Base-by-base conservation (phyloP, 2,888 invertebrate species). In the Xestia rhomboidea region DNA sequence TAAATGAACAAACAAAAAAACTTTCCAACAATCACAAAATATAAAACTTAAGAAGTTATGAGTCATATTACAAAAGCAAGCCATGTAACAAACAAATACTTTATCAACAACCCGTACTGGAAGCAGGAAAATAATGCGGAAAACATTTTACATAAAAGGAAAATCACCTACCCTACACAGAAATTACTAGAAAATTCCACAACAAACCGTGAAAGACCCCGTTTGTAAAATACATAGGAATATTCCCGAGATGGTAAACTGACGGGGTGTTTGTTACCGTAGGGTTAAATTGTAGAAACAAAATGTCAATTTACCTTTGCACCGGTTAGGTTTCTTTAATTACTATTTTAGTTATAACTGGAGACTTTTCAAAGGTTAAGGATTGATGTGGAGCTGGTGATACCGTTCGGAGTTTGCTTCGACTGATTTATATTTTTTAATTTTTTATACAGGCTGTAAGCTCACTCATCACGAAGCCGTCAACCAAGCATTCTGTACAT, bases 261-360 rank as follows among this genome's bases (percentile, higher is more conserved):
- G 57, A 69, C 67, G 75, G 15, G 49, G n/a, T 81, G 69, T 81
- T 82, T 77, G 34, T 72, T 69, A 34, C 57, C 34, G 63, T 60
- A 74, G 71, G 75, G 80, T 80, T 84, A 71, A 49, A 68, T 84
- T 88, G 86, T 87, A 74, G 34, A 72, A 83, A 83, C 85, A 88
- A 92, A 91, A 91, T 88, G 84, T 84, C 87, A 91, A 93, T 92
- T 92, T 89, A 87, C 87, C 72, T 46, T 51, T 76, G 81, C 66
- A 77, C 67, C 11, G 41, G 71, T 83, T 67, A 69, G 93, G 92
- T 88, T 93, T 92, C 93, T 87, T 92, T 91, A 93, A 93, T 93
- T 92, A 92, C 88, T 87, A 88, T 87, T 90, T 89, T 88, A 90
- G 88, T 89, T 87, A 82, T 81, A 86, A 79, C 71, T 76, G 76